These are phyloP conservation scores for Pseudocheirus occidentalis DNA, from an alignment of 2,797 vertebrate genomes.

Conservation along the genomic window DNA sequence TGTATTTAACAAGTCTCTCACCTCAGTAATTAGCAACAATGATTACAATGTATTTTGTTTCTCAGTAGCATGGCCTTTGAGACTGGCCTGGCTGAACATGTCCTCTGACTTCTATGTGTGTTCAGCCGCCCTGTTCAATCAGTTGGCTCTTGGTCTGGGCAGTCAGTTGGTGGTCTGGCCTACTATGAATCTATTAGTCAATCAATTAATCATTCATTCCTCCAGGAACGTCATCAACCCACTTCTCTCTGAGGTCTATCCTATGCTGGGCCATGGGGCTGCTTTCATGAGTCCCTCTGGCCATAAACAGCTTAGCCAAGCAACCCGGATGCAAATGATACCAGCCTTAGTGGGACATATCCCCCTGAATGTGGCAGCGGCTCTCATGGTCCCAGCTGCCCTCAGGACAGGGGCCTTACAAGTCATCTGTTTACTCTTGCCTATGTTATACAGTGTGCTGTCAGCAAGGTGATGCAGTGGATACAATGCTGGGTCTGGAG, in stretches of 20 bases:
- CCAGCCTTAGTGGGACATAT: neutral
- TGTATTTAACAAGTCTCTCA: neutral
- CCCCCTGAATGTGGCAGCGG: neutral
- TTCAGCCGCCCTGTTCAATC: neutral
- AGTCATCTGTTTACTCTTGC: neutral
- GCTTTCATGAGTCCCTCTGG: neutral
- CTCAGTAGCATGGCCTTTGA: neutral
- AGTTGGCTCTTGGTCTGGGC: neutral
- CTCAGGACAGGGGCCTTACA: neutral
- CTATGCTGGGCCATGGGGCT: neutral
- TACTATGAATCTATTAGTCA: neutral
- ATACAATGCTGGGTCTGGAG: neutral
- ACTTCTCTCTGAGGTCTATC: neutral
- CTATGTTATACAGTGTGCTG: neutral
- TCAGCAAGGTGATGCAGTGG: neutral
- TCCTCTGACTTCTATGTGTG: neutral
- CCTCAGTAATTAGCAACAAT: slow-evolving; percentile 56
- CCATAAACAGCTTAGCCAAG: neutral
- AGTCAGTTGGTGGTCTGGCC: neutral
- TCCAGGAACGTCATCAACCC: neutral
- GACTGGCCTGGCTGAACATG: neutral
- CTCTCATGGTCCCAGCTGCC: neutral
- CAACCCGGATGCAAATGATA: neutral
- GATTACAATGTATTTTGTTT: slow-evolving; percentile 37
- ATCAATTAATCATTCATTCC: neutral